Percentiles rank a stretch among this genome's conserved stretches.
Evolutionary conservation across 2,888 invertebrate genomes (phyloP).

Genomic region (Empis livida): DNA sequence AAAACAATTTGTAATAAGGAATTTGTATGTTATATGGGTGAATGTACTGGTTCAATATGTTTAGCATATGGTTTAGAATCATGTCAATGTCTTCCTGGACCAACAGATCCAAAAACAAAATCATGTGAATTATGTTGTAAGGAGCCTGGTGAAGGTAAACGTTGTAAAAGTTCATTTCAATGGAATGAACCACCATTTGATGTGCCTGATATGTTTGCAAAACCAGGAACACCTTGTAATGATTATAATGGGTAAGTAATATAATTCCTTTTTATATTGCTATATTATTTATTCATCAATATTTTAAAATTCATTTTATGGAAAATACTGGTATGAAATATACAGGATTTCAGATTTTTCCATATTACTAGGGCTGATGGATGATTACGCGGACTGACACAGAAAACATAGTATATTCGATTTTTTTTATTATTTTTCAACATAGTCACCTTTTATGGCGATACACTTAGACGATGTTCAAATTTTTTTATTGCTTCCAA

Average conservation of each 20-base stretch:
- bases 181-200: slow-evolving; percentile 84
- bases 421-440: too few species aligned
- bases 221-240: slow-evolving; percentile 88
- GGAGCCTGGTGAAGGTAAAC: slow-evolving; percentile 64
- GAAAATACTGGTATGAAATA: too few species aligned
- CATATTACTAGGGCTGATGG: too few species aligned
- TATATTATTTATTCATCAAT: not conserved
- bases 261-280: not conserved
- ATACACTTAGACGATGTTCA: too few species aligned
- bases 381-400: too few species aligned
- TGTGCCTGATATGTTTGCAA: slow-evolving; percentile 85
- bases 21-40: slow-evolving; percentile 92
- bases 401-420: too few species aligned
- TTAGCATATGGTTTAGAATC: slow-evolving; percentile 91
- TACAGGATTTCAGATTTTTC: too few species aligned
- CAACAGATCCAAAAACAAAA: slow-evolving; percentile 67
- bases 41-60: slow-evolving; percentile 97
- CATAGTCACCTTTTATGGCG: too few species aligned
- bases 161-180: slow-evolving; percentile 77
- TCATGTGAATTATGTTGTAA: slow-evolving; percentile 91
- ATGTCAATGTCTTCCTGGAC: slow-evolving; percentile 78
- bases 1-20: slow-evolving; percentile 93
- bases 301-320: too few species aligned
- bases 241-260: slow-evolving; percentile 65
- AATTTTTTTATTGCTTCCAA: too few species aligned